Base-by-base conservation (phyloP, 2,797 vertebrate species). In the Propithecus perrieri region DNA sequence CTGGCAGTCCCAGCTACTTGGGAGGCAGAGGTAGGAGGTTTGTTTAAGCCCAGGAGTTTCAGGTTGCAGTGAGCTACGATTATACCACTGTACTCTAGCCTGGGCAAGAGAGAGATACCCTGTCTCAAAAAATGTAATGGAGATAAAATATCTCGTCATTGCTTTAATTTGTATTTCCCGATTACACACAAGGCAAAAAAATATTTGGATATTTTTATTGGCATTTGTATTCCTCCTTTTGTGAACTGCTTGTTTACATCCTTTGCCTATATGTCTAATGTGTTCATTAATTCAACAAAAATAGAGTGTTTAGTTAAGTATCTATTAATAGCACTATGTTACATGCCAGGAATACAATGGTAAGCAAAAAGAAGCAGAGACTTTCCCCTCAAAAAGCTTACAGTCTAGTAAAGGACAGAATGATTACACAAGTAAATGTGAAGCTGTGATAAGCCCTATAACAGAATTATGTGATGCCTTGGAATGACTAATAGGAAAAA, bases 211-310 rank as follows among this genome's bases (percentile, higher is more conserved):
- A 53, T 28, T 28, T 89, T 46, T 92, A 87, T 24, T 63, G 11
- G 59, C 33, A 81, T 63, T 67, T 76, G 50, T 81, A 97, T 85
- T 72, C 92, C 46, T 55, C 17, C 43, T 79, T 94, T 89, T 80
- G 22, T 83, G 43, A 95, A 81, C 26, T 71, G 61, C 14, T 74
- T 81, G 91, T 89, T 91, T 95, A 71, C 8, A 90, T 41, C n/a
- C 74, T 95, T 94, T 76, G 15, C 14, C 69, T 83, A 5, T 72
- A 79, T 59, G 86, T 91, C 35, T 48, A 90, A 89, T 41, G 4
- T 89, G 22, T 48, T 89, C n/a, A 90, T 43, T 89, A 94, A 93
- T 43, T 95, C 55, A 80, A 89, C 59, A 92, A 95, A 80, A 26
- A 96, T 17, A 5, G 33, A 17, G 38, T 69, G 22, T 59, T 24